Percentiles rank a stretch among this genome's conserved stretches.
phyloP scores from a whole-genome alignment of 2,113 vertebrate species.

The Synchiropus splendidus region DNA sequence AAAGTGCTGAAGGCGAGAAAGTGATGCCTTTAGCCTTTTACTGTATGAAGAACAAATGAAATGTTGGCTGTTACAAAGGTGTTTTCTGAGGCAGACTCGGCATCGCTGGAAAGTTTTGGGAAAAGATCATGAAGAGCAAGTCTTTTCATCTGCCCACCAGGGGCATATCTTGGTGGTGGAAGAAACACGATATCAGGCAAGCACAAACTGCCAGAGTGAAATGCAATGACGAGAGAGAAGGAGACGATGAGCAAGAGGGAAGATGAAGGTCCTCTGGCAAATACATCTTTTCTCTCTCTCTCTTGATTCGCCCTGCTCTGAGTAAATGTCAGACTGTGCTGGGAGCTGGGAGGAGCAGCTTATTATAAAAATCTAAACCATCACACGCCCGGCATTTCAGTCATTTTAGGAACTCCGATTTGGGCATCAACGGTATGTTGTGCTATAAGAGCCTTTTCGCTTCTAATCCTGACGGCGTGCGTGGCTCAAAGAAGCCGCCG shows the following conservation, averaged over 20 bases:
- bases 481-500: conserved; percentile 7
- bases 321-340: conserved; percentile 40
- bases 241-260: conserved; percentile 2
- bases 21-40: neutral
- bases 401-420: conserved; percentile 6
- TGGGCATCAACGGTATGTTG: neutral
- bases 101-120: conserved; percentile 21
- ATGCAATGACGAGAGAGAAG: conserved; percentile 13
- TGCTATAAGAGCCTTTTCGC: conserved; percentile 7
- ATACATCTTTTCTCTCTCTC: conserved; percentile 15
- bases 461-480: conserved; percentile 3
- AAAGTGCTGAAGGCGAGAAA: no score
- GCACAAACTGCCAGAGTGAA: conserved; percentile 7
- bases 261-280: conserved; percentile 32
- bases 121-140: conserved; percentile 20
- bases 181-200: conserved; percentile 26
- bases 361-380: conserved; percentile 43
- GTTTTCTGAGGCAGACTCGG: conserved; percentile 9
- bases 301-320: conserved; percentile 33
- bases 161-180: neutral
- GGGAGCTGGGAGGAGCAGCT: conserved; percentile 26
- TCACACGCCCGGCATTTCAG: conserved; percentile 12
- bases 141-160: conserved; percentile 23
- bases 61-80: conserved; percentile 22
- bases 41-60: conserved; percentile 23